Evolutionary conservation across 2,113 vertebrate species (phyloP).

Genomic region (rat (Rattus norvegicus)): DNA sequence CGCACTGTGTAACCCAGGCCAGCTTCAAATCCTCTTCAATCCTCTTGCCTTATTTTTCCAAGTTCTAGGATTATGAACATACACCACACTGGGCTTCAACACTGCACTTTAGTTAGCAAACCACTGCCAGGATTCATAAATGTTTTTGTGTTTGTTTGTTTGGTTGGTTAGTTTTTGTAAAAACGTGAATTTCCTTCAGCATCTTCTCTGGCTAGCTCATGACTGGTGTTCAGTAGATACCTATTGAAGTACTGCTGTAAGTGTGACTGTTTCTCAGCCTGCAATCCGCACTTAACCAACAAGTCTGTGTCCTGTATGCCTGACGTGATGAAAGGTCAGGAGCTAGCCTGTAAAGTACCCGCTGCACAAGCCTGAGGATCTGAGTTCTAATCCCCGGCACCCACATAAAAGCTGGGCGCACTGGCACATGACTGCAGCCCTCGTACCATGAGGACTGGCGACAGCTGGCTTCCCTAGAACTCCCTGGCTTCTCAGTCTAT

Average conservation of each 20-base stretch:
- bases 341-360: neutral
- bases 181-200: neutral
- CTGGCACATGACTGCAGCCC: neutral
- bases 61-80: neutral
- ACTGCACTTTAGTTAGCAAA: neutral
- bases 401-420: neutral
- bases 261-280: neutral
- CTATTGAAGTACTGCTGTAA: neutral
- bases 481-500: neutral
- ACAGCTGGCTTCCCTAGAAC: neutral
- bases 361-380: neutral
- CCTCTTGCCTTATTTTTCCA: neutral
- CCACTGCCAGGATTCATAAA: neutral
- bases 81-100: neutral
- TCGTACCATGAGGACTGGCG: neutral
- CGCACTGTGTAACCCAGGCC: neutral
- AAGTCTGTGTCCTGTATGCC: rapidly evolving
- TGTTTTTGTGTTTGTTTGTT: neutral
- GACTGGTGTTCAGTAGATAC: neutral
- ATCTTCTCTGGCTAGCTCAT: neutral
- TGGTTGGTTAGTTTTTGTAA: neutral
- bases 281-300: neutral
- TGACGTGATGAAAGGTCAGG: neutral
- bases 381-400: neutral
- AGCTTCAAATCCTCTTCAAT: neutral